phyloP scores from a whole-genome alignment of 2,113 vertebrate species.

The Zosterops lateralis region DNA sequence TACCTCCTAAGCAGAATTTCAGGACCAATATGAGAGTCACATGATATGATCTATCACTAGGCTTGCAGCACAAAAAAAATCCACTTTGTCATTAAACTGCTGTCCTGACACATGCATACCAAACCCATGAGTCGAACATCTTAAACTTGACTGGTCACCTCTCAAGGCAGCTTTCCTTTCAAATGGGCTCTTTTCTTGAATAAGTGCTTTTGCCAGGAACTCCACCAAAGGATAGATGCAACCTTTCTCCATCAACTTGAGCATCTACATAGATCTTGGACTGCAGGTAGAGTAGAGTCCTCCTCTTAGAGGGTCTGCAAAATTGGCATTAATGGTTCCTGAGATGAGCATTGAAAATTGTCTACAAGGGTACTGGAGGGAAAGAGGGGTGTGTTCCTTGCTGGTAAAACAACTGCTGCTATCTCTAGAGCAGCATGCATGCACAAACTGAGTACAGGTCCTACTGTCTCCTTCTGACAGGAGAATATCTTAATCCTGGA shows the following conservation, averaged over 20 bases:
- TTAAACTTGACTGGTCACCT: neutral
- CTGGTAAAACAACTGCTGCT: neutral
- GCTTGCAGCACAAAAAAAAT: neutral
- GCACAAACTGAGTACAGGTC: neutral
- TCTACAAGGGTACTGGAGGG: neutral
- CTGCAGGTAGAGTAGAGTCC: neutral
- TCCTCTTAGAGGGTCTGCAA: neutral
- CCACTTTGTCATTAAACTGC: neutral
- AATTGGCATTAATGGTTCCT: neutral
- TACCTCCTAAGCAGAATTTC: neutral
- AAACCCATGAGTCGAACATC: neutral
- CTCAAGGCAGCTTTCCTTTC: neutral
- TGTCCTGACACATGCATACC: neutral
- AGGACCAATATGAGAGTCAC: neutral
- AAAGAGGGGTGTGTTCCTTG: rapidly evolving
- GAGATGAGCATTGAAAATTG: neutral
- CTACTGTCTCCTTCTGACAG: neutral
- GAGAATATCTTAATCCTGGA: neutral
- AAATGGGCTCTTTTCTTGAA: neutral
- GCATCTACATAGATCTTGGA: neutral
- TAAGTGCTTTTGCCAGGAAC: neutral
- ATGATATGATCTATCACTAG: neutral
- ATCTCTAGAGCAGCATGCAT: neutral
- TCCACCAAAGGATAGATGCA: neutral
- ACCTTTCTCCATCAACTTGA: neutral